Conservation (phyloP, 1,140 invertebrate species). For the Pomacea maculata region DNA sequence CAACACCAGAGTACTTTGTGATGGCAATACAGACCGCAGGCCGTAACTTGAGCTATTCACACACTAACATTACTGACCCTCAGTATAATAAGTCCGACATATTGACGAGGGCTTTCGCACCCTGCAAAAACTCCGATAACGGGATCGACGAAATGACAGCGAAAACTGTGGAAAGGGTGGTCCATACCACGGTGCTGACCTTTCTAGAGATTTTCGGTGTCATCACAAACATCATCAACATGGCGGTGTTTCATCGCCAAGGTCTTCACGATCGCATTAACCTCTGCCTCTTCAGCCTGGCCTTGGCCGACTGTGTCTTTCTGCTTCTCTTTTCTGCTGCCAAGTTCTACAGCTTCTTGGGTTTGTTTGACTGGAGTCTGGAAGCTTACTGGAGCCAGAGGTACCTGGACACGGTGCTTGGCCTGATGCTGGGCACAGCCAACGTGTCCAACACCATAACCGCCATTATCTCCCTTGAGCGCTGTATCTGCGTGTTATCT, state of each 20-base stretch:
- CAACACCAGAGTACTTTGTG: no score
- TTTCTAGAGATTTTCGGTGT: constrained; percentile 10
- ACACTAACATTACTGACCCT: no score
- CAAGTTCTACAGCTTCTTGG: constrained; percentile 16
- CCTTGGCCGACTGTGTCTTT: constrained; percentile 5
- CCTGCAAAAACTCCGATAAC: constrained; percentile 13
- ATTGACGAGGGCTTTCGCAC: not conserved
- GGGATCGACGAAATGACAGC: not conserved
- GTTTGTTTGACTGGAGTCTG: not conserved
- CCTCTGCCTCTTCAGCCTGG: constrained; percentile 13
- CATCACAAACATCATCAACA: constrained; percentile 15
- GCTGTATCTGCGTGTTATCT: constrained; percentile 14
- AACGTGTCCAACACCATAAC: constrained; percentile 8
- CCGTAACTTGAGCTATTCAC: no score
- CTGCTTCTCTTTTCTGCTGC: not conserved
- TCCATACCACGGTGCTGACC: not conserved
- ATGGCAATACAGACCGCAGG: no score
- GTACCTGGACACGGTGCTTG: constrained; percentile 8
- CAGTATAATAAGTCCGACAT: no score
- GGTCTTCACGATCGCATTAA: constrained; percentile 10
- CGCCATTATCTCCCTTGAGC: constrained; percentile 11
- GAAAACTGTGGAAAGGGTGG: not conserved
- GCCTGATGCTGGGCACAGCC: not conserved
- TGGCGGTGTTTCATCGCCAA: constrained; percentile 4
- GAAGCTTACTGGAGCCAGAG: constrained; percentile 17